phyloP scores from a whole-genome alignment of 2,888 invertebrate species.

The Zaprionus lineosus region DNA sequence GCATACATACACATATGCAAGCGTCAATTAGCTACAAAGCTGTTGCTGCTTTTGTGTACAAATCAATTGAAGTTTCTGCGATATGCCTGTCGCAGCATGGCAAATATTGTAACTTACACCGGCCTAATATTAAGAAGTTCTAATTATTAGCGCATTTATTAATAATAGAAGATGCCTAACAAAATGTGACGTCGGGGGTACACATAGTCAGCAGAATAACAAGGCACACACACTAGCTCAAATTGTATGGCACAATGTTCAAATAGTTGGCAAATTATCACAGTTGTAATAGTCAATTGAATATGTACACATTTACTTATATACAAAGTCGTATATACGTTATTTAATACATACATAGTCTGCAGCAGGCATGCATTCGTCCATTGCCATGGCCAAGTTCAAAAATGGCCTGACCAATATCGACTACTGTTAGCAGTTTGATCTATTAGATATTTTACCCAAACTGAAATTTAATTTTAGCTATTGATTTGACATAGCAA shows the following conservation, averaged over 20 bases:
- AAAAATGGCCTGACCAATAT: slow-evolving; percentile 49
- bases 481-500: slow-evolving; percentile 22
- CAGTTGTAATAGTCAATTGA: slow-evolving; percentile 19
- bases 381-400: slow-evolving; percentile 68
- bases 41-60: slow-evolving; percentile 39
- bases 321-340: not conserved
- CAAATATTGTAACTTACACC: slow-evolving; percentile 24
- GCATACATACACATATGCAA: slow-evolving; percentile 5
- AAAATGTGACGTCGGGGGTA: not conserved
- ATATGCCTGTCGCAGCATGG: slow-evolving; percentile 46
- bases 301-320: slow-evolving; percentile 8
- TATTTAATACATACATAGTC: slow-evolving; percentile 29
- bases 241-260: slow-evolving; percentile 8
- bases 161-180: slow-evolving; percentile 4
- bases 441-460: slow-evolving; percentile 26
- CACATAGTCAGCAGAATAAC: not conserved
- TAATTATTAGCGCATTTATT: not conserved
- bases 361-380: slow-evolving; percentile 26
- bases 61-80: slow-evolving; percentile 55
- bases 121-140: not conserved
- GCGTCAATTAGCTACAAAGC: not conserved
- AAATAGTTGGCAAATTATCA: slow-evolving; percentile 24
- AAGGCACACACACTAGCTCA: slow-evolving; percentile 9
- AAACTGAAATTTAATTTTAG: slow-evolving; percentile 12
- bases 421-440: slow-evolving; percentile 6